Evolutionary conservation across 2,797 vertebrate species (phyloP).

Genomic region (Gymnoscopelus microlampas): DNA sequence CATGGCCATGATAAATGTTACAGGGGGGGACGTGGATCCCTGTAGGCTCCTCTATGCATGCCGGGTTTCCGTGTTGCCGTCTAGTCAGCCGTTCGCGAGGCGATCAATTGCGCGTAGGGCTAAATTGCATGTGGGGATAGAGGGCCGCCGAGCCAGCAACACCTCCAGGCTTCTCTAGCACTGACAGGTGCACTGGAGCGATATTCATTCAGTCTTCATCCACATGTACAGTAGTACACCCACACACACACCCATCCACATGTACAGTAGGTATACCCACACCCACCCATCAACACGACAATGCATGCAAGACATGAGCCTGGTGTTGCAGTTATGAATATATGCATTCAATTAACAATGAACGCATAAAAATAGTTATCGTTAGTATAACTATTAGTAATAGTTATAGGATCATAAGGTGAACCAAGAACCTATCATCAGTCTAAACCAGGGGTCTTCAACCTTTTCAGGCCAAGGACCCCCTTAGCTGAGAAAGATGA

Average conservation of each 20-base stretch:
- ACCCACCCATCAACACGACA: neutral
- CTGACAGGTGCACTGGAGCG: conserved; percentile 22
- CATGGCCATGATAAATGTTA: conserved; percentile 34
- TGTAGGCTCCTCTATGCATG: conserved; percentile 56
- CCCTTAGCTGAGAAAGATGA: too few species aligned
- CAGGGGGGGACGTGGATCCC: conserved; percentile 35
- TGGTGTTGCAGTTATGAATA: too few species aligned
- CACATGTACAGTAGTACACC: neutral
- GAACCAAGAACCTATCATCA: too few species aligned
- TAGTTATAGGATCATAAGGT: too few species aligned
- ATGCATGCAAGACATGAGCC: neutral
- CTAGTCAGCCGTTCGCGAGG: conserved; percentile 60
- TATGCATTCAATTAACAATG: too few species aligned
- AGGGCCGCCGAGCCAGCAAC: conserved; percentile 16
- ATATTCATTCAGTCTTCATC: conserved; percentile 22
- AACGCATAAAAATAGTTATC: too few species aligned
- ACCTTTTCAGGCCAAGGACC: too few species aligned
- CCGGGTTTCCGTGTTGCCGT: conserved; percentile 50
- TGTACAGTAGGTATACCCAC: too few species aligned
- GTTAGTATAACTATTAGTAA: too few species aligned
- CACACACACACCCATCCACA: neutral
- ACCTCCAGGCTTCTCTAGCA: conserved; percentile 28
- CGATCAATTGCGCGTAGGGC: conserved; percentile 10
- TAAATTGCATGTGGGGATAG: conserved; percentile 28
- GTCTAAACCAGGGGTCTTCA: too few species aligned